Conservation (phyloP, 2,888 invertebrate species). For the Sinodicranocentrus sp. region DNA sequence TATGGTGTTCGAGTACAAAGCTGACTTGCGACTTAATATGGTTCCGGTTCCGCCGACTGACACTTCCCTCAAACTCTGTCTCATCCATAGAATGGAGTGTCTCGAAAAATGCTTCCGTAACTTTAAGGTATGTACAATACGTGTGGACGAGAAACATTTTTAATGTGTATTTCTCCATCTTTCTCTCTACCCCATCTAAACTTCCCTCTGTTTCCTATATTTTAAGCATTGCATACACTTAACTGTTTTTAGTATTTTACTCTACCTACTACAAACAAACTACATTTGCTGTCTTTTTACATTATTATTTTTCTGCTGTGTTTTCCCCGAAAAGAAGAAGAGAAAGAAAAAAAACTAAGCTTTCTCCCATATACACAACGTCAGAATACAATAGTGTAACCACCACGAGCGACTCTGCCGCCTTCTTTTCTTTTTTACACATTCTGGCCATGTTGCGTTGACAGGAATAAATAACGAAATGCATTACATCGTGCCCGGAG, state of each 20-base stretch:
- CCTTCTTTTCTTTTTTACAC: constrained; percentile 55
- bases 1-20: constrained; percentile 77
- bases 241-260: constrained; percentile 47
- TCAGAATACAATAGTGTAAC: constrained; percentile 4
- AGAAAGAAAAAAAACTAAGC: neutral
- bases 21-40: constrained; percentile 74
- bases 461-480: constrained; percentile 70
- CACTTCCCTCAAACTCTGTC: constrained; percentile 76
- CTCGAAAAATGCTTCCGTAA: constrained; percentile 77
- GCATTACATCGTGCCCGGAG: constrained; percentile 68
- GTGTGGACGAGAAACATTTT: constrained; percentile 21
- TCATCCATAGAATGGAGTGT: constrained; percentile 77
- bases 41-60: constrained; percentile 76
- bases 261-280: neutral
- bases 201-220: constrained; percentile 32
- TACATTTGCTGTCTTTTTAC: neutral
- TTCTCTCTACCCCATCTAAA: neutral
- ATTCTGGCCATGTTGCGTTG: constrained; percentile 68
- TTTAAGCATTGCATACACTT: constrained; percentile 56
- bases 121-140: constrained; percentile 73
- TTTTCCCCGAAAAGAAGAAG: neutral
- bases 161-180: constrained; percentile 40
- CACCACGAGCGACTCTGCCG: constrained; percentile 24
- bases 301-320: neutral
- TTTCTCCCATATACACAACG: neutral